These are phyloP conservation scores for Apamea anceps DNA, from an alignment of 2,888 invertebrate genomes.

Conservation along the genomic window DNA sequence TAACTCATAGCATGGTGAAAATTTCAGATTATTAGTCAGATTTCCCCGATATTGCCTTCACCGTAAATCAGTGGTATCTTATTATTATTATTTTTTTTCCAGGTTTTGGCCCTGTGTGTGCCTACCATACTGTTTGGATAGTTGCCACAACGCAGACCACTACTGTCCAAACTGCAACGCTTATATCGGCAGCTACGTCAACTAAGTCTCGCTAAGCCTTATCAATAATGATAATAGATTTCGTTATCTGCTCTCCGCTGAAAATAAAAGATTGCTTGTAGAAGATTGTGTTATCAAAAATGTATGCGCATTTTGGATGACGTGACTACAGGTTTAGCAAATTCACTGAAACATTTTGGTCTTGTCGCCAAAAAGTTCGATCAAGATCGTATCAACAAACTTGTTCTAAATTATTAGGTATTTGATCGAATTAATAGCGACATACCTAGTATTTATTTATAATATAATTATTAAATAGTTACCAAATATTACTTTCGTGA, in stretches of 20 bases:
- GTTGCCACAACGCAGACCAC: constrained; percentile 55
- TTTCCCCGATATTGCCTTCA: not conserved
- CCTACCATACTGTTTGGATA: constrained; percentile 42
- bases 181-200: constrained; percentile 86
- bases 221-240: constrained; percentile 13
- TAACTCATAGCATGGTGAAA: no score
- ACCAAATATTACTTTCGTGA: not conserved
- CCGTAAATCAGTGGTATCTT: not conserved
- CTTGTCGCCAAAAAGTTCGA: not conserved
- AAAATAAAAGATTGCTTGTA: constrained; percentile 17
- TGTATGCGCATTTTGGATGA: not conserved
- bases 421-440: not conserved
- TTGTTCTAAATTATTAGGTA: not conserved
- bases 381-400: not conserved
- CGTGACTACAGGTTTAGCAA: constrained; percentile 8
- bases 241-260: constrained; percentile 16
- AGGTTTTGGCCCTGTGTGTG: constrained; percentile 51
- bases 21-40: not conserved
- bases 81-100: constrained; percentile 5
- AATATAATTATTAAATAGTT: not conserved
- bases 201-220: constrained; percentile 10
- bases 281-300: constrained; percentile 17
- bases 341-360: constrained; percentile 1
- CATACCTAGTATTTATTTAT: not conserved
- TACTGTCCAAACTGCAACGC: constrained; percentile 80